phyloP scores from a whole-genome alignment of 1,140 invertebrate genomes.

The Propsilocerus akamusi region DNA sequence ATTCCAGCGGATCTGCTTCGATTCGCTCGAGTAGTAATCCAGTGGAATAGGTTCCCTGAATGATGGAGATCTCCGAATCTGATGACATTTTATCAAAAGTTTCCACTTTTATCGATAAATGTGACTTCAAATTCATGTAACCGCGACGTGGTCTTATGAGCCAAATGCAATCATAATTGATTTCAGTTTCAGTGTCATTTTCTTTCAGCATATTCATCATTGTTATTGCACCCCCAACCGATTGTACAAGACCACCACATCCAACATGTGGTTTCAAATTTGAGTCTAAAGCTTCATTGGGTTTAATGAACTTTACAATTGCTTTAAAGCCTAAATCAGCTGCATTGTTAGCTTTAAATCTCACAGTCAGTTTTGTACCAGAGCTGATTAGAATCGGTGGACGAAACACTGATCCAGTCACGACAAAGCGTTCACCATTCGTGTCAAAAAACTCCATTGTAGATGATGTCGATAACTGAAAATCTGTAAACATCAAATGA shows the following conservation, averaged over 20 bases:
- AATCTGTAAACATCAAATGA: conserved; percentile 47
- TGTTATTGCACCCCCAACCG: conserved; percentile 51
- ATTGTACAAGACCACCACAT: conserved; percentile 53
- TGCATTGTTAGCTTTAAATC: conserved; percentile 52
- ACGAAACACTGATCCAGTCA: conserved; percentile 44
- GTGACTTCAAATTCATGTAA: conserved; percentile 45
- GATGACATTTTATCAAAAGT: conserved; percentile 43
- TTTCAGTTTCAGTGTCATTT: conserved; percentile 30
- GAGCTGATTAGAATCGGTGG: conserved; percentile 45
- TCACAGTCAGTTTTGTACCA: conserved; percentile 39
- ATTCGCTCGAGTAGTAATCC: conserved; percentile 33
- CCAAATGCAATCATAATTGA: conserved; percentile 50
- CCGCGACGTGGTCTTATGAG: conserved; percentile 43
- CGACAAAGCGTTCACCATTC: conserved; percentile 43
- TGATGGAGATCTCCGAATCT: conserved; percentile 37
- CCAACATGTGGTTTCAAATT: conserved; percentile 27
- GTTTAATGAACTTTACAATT: conserved; percentile 37
- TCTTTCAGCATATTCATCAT: conserved; percentile 53
- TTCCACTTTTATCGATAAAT: conserved; percentile 45
- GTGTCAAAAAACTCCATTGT: conserved; percentile 57
- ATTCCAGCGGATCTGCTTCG: conserved; percentile 29
- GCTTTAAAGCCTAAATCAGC: conserved; percentile 48
- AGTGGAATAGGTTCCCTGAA: conserved; percentile 46
- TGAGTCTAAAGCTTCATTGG: conserved; percentile 5
- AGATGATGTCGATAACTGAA: conserved; percentile 42